These are phyloP conservation scores for Holotrichia oblita DNA, from an alignment of 1,140 invertebrate species.

Conservation along the genomic window DNA sequence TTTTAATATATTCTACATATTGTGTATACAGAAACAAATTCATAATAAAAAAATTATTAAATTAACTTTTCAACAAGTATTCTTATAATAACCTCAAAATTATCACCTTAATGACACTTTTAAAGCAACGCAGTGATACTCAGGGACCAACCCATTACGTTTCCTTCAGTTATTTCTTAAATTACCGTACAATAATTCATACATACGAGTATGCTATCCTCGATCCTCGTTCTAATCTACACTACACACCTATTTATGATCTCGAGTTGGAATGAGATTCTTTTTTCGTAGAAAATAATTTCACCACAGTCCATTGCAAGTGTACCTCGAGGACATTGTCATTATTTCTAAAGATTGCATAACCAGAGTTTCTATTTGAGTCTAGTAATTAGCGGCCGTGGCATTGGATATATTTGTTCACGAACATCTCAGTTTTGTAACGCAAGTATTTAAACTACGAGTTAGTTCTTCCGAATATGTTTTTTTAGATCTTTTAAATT, in stretches of 20 bases:
- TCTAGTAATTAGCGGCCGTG: background rate
- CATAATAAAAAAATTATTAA: no score
- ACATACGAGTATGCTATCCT: background rate
- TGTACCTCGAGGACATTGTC: background rate
- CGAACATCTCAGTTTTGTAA: conserved; percentile 11
- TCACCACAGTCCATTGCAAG: background rate
- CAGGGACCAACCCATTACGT: no score
- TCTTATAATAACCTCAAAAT: no score
- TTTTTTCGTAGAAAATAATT: background rate
- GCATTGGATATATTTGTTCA: conserved; percentile 8
- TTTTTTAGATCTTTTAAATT: background rate
- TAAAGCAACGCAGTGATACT: no score
- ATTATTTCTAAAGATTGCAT: conserved; percentile 7
- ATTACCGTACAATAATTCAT: no score
- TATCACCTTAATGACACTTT: no score
- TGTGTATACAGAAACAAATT: no score
- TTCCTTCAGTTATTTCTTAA: no score
- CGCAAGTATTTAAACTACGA: background rate
- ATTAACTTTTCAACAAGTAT: no score
- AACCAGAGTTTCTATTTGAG: background rate
- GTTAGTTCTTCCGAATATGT: background rate
- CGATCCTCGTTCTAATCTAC: no score
- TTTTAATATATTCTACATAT: no score
- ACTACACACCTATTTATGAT: background rate
- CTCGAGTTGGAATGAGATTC: background rate